Conservation (phyloP, 2,888 invertebrate species). For the Stictocephala bisonia region DNA sequence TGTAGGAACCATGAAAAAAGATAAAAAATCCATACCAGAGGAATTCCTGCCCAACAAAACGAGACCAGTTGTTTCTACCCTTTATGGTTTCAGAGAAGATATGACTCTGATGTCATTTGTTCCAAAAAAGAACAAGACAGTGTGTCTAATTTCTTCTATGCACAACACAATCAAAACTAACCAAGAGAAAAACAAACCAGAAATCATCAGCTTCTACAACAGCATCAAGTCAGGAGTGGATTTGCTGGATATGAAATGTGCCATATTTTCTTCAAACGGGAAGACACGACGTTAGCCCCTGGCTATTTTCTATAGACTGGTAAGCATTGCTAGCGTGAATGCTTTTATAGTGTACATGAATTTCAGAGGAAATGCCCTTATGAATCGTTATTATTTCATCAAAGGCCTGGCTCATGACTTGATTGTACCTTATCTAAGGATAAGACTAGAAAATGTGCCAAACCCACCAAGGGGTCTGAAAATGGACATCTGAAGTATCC, state of each 20-base stretch:
- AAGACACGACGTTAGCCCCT: too few relatives aligned
- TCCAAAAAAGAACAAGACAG: constrained; percentile 50
- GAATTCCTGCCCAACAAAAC: constrained; percentile 46
- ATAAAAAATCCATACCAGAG: constrained; percentile 47
- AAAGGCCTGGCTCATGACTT: background rate
- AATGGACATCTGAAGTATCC: background rate
- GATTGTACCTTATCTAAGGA: constrained; percentile 1
- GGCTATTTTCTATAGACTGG: too few relatives aligned
- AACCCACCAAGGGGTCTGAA: too few relatives aligned
- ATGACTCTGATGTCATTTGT: constrained; percentile 49
- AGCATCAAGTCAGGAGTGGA: too few relatives aligned
- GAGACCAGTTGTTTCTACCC: constrained; percentile 22
- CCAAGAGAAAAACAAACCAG: constrained; percentile 47
- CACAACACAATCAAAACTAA: constrained; percentile 45
- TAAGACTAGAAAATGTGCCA: too few relatives aligned
- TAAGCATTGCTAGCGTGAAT: background rate
- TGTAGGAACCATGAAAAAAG: constrained; percentile 44
- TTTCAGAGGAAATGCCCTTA: background rate
- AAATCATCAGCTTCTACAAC: constrained; percentile 51
- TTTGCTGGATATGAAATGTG: too few relatives aligned
- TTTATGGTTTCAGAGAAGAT: constrained; percentile 47
- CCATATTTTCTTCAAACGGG: too few relatives aligned
- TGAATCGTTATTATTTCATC: background rate
- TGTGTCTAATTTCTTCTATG: constrained; percentile 51
- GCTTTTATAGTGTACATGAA: background rate